phyloP scores from a whole-genome alignment of 2,797 vertebrate genomes.

The Epinephelus malabaricus region DNA sequence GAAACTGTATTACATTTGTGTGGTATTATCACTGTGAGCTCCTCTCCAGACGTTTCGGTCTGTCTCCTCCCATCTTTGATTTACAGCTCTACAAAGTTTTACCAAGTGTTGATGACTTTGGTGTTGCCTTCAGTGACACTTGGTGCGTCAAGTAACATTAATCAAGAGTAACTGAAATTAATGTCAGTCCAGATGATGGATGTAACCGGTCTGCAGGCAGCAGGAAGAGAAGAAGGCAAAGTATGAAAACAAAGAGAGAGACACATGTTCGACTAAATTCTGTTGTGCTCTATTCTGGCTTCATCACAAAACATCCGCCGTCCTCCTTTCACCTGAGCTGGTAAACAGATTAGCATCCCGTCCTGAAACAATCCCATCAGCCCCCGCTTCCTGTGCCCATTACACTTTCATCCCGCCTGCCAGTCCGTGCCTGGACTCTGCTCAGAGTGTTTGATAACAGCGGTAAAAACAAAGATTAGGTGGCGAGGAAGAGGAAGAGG shows the following conservation, averaged over 20 bases:
- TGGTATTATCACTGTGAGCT: no score
- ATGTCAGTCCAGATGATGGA: neutral
- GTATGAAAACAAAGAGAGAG: neutral
- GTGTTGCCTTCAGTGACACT: neutral
- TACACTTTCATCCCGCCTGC: constrained; percentile 27
- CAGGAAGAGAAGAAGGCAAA: neutral
- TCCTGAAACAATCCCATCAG: constrained; percentile 53
- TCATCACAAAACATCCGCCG: neutral
- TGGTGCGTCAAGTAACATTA: neutral
- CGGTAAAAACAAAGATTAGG: neutral
- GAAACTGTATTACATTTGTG: no score
- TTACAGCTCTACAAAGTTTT: neutral
- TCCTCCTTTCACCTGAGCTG: constrained; percentile 49
- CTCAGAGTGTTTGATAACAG: constrained; percentile 27
- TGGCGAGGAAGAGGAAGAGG: neutral
- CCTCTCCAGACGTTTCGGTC: no score
- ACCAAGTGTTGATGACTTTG: neutral
- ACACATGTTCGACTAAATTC: neutral
- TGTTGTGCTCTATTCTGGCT: no score
- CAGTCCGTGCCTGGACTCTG: neutral
- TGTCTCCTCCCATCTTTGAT: neutral
- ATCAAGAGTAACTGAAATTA: neutral
- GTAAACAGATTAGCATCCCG: constrained; percentile 48
- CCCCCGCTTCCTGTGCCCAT: constrained; percentile 24
- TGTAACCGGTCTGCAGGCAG: neutral